These are phyloP conservation scores for Ichneumoninae sp. DNA, from an alignment of 2,888 invertebrate species.

Conservation along the genomic window DNA sequence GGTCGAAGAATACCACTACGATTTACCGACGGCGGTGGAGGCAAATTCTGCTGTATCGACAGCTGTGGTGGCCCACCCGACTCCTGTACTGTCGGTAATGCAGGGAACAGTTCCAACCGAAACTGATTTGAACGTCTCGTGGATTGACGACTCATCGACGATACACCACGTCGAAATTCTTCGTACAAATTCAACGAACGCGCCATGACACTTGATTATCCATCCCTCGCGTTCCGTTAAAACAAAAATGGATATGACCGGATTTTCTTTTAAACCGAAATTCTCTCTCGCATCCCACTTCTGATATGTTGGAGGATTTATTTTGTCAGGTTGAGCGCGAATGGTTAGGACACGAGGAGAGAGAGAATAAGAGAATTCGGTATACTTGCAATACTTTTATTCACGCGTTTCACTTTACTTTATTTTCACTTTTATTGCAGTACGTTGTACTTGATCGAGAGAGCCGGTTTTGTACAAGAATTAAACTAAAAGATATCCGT, in stretches of 20 bases:
- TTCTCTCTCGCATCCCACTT: conserved; percentile 86
- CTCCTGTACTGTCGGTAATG: neutral
- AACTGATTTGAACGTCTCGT: conserved; percentile 1
- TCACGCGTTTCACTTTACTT: no score
- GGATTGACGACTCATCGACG: neutral
- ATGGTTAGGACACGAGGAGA: no score
- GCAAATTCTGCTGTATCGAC: neutral
- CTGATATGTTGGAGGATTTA: conserved; percentile 79
- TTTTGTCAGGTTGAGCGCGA: no score
- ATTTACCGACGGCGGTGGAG: neutral
- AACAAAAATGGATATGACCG: neutral
- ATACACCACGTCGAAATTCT: neutral
- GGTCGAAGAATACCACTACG: neutral
- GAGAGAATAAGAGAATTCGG: no score
- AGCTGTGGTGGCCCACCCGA: neutral
- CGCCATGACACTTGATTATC: conserved; percentile 10
- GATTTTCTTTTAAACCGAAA: no score
- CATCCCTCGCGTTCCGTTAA: neutral
- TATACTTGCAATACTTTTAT: no score
- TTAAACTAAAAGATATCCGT: no score
- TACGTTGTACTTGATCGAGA: no score
- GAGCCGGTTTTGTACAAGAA: no score
- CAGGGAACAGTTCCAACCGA: neutral
- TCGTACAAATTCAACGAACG: neutral
- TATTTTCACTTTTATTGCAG: no score